Base-by-base conservation (phyloP, 2,888 invertebrate genomes). In the Lepas anatifera region DNA sequence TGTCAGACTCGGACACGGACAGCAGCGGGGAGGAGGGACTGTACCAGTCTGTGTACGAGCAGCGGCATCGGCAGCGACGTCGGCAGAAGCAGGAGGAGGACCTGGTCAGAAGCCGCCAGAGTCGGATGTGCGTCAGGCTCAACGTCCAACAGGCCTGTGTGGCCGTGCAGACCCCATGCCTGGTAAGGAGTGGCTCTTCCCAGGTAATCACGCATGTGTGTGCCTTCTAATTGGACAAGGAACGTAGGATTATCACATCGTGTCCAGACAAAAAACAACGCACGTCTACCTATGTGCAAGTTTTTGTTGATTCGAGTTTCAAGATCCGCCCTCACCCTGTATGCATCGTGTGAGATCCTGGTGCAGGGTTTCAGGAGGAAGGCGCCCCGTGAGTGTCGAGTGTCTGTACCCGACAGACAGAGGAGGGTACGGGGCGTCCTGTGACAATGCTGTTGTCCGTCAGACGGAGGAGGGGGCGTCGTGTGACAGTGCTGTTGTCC, bases 391-490 rank as follows among this genome's bases (percentile, higher is more conserved):
- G n/a, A n/a, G n/a, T n/a, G n/a, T n/a, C n/a, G n/a, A n/a, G n/a
- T n/a, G n/a, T n/a, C n/a, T n/a, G n/a, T n/a, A n/a, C n/a, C n/a
- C n/a, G n/a, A n/a, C n/a, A n/a, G 22, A 77, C 92, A 1, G 84
- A 86, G 72, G 79, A 92, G 0, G n/a, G n/a, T n/a, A n/a, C n/a
- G 86, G 88, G 68, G 87, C 88, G 70, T 85, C 89, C 1, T 83
- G 13, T 16, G 46, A 16, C 46, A 18, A 3, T 13, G 4, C 10
- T 18, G 18, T 18, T 4, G 46, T 4, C 18, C 18, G 46, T 16
- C 18, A 3, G 46, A 22, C 3, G 18, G 46, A 22, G 46, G 46
- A 3, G 46, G 46, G 18, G 11, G 46, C 18, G 11, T 13, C 22
- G 18, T 46, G 46, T 13, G 11, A 7, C 41, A 41, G 7, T 16